A percentile compares a stretch with the other conserved stretches of the same genome.
phyloP scores from a whole-genome alignment of 2,797 vertebrate species.

The Octomys mimax region DNA sequence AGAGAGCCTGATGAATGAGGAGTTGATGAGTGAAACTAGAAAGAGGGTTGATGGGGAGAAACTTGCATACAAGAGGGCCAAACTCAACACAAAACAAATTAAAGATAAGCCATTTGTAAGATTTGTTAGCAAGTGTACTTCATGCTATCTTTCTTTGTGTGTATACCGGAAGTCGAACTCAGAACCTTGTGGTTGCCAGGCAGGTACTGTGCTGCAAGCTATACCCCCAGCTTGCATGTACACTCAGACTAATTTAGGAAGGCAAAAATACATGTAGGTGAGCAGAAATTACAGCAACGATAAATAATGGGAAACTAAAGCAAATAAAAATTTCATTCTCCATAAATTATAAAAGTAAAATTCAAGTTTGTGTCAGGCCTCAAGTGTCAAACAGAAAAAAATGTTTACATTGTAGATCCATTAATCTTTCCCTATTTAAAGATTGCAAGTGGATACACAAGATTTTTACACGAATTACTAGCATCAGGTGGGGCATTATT shows the following conservation, averaged over 20 bases:
- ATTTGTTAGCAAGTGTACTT: background rate
- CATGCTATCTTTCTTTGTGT: background rate
- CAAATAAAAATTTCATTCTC: background rate
- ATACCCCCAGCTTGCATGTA: background rate
- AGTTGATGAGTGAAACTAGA: background rate
- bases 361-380: slow-evolving; percentile 65
- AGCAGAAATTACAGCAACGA: background rate
- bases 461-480: slow-evolving; percentile 79
- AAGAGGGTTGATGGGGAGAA: background rate
- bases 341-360: background rate
- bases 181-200: no score
- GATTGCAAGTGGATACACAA: slow-evolving; percentile 68
- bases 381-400: slow-evolving; percentile 74
- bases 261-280: background rate
- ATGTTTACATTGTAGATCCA: slow-evolving; percentile 76
- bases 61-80: background rate
- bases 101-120: background rate
- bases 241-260: background rate
- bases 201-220: no score
- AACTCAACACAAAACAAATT: background rate
- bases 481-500: slow-evolving; percentile 62
- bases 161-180: no score
- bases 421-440: slow-evolving; percentile 74
- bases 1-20: background rate
- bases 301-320: background rate